phyloP scores from a whole-genome alignment of 2,888 invertebrate genomes.

The Nysson spinosus region DNA sequence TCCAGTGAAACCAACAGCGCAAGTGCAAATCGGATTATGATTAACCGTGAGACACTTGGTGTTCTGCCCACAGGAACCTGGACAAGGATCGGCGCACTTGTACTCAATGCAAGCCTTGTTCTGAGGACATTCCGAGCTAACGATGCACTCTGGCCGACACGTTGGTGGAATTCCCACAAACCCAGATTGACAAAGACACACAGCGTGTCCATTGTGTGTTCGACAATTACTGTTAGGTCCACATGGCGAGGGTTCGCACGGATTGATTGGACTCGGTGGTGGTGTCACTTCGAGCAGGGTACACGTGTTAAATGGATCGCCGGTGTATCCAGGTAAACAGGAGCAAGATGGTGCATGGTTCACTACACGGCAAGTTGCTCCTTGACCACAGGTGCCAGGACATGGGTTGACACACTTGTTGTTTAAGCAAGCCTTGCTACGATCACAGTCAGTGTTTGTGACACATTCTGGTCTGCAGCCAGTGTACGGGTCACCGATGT shows the following conservation, averaged over 20 bases:
- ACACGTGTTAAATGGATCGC: slow-evolving; percentile 85
- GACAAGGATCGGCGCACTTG: slow-evolving; percentile 90
- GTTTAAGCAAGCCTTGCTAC: slow-evolving; percentile 88
- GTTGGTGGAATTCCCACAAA: slow-evolving; percentile 89
- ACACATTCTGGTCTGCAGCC: slow-evolving; percentile 93
- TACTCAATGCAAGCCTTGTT: slow-evolving; percentile 89
- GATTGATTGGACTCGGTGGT: slow-evolving; percentile 76
- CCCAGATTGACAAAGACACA: slow-evolving; percentile 87
- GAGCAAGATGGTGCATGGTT: slow-evolving; percentile 91
- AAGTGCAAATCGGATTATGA: slow-evolving; percentile 92
- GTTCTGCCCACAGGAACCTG: slow-evolving; percentile 88
- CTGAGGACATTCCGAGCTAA: slow-evolving; percentile 90
- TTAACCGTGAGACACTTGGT: slow-evolving; percentile 91
- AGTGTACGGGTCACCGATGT: slow-evolving; percentile 91
- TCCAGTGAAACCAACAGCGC: slow-evolving; percentile 87
- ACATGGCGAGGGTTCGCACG: slow-evolving; percentile 90
- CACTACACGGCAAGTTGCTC: slow-evolving; percentile 87
- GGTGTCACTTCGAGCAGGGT: slow-evolving; percentile 53
- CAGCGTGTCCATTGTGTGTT: slow-evolving; percentile 86
- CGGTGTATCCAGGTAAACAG: slow-evolving; percentile 87
- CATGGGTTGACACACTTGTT: slow-evolving; percentile 93
- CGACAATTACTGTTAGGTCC: slow-evolving; percentile 90
- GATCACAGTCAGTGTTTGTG: slow-evolving; percentile 88
- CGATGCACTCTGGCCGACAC: slow-evolving; percentile 90
- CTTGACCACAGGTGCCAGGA: slow-evolving; percentile 88